These are phyloP conservation scores for Sebastes hubbsi DNA, from an alignment of 2,797 vertebrate genomes.

Conservation along the genomic window DNA sequence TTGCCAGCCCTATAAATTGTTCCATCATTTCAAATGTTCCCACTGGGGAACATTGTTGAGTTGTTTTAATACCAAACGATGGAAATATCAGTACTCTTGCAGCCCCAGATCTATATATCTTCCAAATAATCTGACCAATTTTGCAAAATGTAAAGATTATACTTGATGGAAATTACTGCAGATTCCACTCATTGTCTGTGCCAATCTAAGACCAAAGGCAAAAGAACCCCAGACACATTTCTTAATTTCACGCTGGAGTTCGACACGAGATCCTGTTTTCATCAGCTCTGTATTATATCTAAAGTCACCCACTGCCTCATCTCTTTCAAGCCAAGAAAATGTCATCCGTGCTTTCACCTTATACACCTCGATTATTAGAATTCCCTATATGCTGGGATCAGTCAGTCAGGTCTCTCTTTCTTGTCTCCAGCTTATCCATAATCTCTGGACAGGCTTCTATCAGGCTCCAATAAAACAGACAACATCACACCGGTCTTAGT, in stretches of 20 bases:
- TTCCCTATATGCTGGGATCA: conserved; percentile 15
- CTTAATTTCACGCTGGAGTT: conserved; percentile 17
- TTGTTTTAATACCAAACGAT: neutral
- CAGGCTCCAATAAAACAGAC: conserved; percentile 42
- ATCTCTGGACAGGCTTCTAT: conserved; percentile 47
- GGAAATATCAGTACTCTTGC: neutral
- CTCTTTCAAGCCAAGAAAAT: conserved; percentile 2
- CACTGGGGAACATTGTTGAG: neutral
- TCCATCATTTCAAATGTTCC: neutral
- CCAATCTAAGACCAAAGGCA: neutral
- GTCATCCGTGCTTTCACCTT: conserved; percentile 3
- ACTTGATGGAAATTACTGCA: neutral
- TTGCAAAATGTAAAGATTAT: neutral
- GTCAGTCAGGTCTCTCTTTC: conserved; percentile 27
- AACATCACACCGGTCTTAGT: conserved; percentile 47
- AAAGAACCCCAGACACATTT: neutral
- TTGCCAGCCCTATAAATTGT: no score
- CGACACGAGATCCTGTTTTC: conserved; percentile 6
- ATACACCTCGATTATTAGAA: conserved; percentile 20
- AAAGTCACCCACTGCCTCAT: neutral
- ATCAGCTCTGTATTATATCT: conserved; percentile 14
- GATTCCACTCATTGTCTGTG: neutral
- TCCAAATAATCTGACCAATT: conserved; percentile 9
- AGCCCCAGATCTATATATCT: neutral
- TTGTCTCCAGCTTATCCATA: conserved; percentile 40